These are phyloP conservation scores for Ceratothoa steindachneri DNA, from an alignment of 2,888 invertebrate species.

Conservation along the genomic window DNA sequence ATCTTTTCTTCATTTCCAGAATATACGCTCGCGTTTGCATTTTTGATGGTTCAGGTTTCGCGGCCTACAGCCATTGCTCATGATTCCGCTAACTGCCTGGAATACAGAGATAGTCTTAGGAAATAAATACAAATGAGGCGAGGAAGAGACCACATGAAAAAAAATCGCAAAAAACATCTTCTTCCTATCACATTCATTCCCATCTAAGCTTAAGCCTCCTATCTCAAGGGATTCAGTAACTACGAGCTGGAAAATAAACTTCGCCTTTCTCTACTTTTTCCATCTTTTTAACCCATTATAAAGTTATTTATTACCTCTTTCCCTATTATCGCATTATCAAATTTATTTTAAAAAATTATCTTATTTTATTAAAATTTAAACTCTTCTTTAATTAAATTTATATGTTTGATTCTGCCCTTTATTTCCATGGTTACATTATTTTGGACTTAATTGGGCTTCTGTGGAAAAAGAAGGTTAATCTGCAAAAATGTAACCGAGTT, in stretches of 20 bases:
- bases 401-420: background rate
- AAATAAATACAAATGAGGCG: constrained; percentile 10
- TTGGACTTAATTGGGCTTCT: background rate
- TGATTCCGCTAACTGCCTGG: background rate
- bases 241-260: constrained; percentile 12
- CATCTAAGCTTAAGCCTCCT: constrained; percentile 8
- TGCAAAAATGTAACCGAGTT: background rate
- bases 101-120: constrained; percentile 7
- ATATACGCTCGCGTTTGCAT: constrained; percentile 1
- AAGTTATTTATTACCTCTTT: constrained; percentile 6
- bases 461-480: background rate
- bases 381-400: constrained; percentile 1
- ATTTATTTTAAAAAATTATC: background rate
- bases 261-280: background rate
- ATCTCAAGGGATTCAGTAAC: constrained; percentile 6
- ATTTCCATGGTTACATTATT: background rate
- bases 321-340: constrained; percentile 2
- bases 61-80: background rate
- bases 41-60: background rate
- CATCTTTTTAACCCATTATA: background rate
- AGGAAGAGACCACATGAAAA: background rate
- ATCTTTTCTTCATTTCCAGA: constrained; percentile 7
- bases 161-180: constrained; percentile 4
- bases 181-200: constrained; percentile 8
- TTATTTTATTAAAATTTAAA: constrained; percentile 2